Base-by-base conservation (phyloP, 1,140 invertebrate genomes). In the Euura lappo region DNA sequence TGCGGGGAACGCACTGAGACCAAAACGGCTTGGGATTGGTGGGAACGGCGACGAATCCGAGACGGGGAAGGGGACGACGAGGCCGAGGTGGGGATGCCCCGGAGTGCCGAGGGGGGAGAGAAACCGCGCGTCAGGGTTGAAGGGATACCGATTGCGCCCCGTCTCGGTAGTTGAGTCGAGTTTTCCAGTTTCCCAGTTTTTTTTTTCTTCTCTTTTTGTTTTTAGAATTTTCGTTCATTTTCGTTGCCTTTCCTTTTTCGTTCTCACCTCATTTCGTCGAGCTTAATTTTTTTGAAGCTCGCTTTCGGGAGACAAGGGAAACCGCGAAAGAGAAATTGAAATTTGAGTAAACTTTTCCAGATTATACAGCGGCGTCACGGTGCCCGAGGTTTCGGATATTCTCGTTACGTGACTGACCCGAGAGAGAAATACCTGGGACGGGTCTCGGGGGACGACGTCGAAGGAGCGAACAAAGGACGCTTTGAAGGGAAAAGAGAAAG, bases 1-100 rank as follows among this genome's bases (percentile, higher is more conserved):
- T 85, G 82, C 80, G 79, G 80, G 80, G 79, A 81, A 83, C 83
- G 81, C 79, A 80, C 81, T 80, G 81, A 77, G 80, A 65, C 71
- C 68, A 70, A 66, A 69, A 72, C 65, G 28, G 71, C 13, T 8
- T 60, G 51, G 51, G 47, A 11, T 6, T 11, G 47, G 47, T 2
- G 47, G 47, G 6, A 1, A 1, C 0, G 0, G 42, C 2, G n/a
- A 45, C 84, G 83, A 84, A 85, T 85, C 69, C 51, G 44, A 46
- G 6, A 42, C 13, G 4, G 67, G 44, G 42, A 70, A 69, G 45
- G 72, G 67, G 67, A 2, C 42, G 66, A 11, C 44, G 45, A 8
- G 72, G 28, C 68, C 71, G 75, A 51, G 72, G 75, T 65, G 28
- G 69, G 69, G 69, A 51, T 11, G 45, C 42, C 42, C 4, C 51